Percentiles rank a stretch among this genome's conserved stretches.
Evolutionary conservation across 2,113 vertebrate species (phyloP).

Genomic region (Neotoma lepida): DNA sequence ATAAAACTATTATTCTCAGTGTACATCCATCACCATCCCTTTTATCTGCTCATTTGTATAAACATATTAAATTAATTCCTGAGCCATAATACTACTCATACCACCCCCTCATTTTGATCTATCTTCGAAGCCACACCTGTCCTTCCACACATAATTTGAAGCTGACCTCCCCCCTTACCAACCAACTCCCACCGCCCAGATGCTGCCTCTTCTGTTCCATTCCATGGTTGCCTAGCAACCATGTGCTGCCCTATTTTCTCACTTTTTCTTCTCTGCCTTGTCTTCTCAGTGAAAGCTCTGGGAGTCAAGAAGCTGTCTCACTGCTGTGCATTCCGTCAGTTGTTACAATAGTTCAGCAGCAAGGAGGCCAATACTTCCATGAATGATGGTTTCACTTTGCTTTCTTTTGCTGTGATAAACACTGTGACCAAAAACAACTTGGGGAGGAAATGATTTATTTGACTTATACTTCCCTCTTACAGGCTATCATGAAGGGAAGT

Average conservation of each 20-base stretch:
- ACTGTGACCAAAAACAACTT: background rate
- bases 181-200: background rate
- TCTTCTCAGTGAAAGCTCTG: background rate
- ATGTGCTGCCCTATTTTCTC: background rate
- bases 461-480: background rate
- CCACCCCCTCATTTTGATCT: background rate
- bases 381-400: background rate
- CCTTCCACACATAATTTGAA: background rate
- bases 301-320: background rate
- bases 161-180: background rate
- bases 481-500: background rate
- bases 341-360: background rate
- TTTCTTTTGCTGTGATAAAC: background rate
- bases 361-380: background rate
- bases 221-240: background rate
- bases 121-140: background rate
- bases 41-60: background rate
- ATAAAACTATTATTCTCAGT: background rate
- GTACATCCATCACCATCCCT: fast-evolving
- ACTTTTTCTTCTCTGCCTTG: background rate
- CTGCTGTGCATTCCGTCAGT: background rate
- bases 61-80: background rate
- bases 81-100: too few relatives aligned
- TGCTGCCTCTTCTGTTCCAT: background rate
- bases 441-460: background rate